Percentiles rank a stretch among this genome's conserved stretches.
These are phyloP conservation scores for Drosophila carrolli DNA, from an alignment of 1,140 invertebrate genomes.

Conservation along the genomic window DNA sequence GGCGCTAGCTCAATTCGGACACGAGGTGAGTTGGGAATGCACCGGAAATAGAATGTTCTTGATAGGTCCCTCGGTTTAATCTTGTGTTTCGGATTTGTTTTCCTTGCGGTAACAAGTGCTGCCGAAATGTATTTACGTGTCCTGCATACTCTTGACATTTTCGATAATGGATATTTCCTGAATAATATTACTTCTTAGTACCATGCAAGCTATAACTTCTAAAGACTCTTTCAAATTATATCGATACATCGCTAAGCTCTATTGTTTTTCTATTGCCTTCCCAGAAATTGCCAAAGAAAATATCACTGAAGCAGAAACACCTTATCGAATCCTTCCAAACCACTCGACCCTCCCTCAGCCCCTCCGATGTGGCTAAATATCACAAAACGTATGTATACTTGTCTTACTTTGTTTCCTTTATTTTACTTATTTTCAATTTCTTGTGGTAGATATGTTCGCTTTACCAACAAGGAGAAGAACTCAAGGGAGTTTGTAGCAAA, in stretches of 20 bases:
- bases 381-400: constrained; percentile 72
- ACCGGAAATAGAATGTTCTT: constrained; percentile 64
- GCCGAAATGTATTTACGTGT: not conserved
- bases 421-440: not conserved
- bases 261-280: constrained; percentile 30
- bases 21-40: constrained; percentile 69
- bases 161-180: not conserved
- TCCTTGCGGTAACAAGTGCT: not conserved
- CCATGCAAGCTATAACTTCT: constrained; percentile 37
- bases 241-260: constrained; percentile 4
- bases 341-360: constrained; percentile 2
- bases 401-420: not conserved
- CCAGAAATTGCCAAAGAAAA: constrained; percentile 80
- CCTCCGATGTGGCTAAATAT: constrained; percentile 53
- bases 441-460: constrained; percentile 63
- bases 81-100: not conserved
- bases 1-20: constrained; percentile 72
- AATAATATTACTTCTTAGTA: constrained; percentile 27
- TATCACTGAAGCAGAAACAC: constrained; percentile 77
- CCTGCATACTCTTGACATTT: not conserved
- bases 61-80: not conserved
- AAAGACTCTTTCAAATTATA: constrained; percentile 38
- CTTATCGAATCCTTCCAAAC: constrained; percentile 70
- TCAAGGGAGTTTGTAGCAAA: constrained; percentile 29
- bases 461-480: constrained; percentile 76